A percentile compares a stretch with the other conserved stretches of the same genome.
Conservation (phyloP, 2,888 invertebrate genomes). For the Priocnemis perturbator region DNA sequence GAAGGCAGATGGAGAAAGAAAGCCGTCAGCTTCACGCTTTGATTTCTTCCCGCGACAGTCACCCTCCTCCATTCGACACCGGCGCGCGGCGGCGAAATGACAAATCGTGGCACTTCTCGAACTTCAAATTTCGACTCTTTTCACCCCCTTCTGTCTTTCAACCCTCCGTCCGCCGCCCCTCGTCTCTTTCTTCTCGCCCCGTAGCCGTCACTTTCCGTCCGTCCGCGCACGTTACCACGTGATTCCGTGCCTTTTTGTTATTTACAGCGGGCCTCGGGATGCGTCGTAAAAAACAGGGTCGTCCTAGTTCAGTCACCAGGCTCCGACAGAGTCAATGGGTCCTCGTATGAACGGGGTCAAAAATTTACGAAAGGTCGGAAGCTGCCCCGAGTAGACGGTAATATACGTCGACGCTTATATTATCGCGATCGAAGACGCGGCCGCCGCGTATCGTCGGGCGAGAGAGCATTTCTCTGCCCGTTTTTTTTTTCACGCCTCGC, state of each 20-base stretch:
- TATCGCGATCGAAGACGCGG: too few relatives aligned
- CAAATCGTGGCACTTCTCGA: constrained; percentile 41
- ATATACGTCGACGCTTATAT: too few relatives aligned
- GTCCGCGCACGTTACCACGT: not conserved
- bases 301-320: not conserved
- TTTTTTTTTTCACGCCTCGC: too few relatives aligned
- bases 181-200: too few relatives aligned
- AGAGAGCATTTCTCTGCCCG: too few relatives aligned
- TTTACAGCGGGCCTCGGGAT: constrained; percentile 10
- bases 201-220: too few relatives aligned
- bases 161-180: not conserved
- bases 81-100: constrained; percentile 32
- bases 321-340: constrained; percentile 8
- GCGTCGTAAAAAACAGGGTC: not conserved
- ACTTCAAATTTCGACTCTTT: constrained; percentile 27
- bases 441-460: too few relatives aligned
- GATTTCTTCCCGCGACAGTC: constrained; percentile 48
- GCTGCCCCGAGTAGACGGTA: not conserved
- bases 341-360: constrained; percentile 19
- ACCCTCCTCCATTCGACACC: constrained; percentile 14
- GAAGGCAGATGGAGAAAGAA: constrained; percentile 32
- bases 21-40: constrained; percentile 61
- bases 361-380: constrained; percentile 32
- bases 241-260: constrained; percentile 12
- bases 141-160: too few relatives aligned